phyloP scores from a whole-genome alignment of 2,113 vertebrate genomes.

The Colius striatus region DNA sequence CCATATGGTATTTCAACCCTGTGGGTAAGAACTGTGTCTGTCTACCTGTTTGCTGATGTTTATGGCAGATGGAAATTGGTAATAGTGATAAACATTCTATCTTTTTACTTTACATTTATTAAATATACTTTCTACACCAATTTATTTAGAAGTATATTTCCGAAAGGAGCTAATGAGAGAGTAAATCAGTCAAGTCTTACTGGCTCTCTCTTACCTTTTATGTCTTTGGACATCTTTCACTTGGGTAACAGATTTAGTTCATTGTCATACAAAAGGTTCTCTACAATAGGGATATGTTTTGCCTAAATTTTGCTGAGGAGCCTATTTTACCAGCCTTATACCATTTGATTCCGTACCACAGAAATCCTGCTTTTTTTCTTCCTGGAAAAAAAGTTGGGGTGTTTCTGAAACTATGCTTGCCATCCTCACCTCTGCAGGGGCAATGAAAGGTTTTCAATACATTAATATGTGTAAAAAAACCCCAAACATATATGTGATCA shows the following conservation, averaged over 20 bases:
- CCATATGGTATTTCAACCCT: neutral
- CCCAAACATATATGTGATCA: neutral
- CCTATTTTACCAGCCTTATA: neutral
- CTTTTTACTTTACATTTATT: neutral
- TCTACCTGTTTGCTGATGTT: neutral
- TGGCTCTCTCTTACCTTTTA: neutral
- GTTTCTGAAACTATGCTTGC: neutral
- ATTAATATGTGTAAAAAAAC: neutral
- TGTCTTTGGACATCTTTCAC: neutral
- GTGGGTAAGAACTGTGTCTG: neutral
- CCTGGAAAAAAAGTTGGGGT: neutral
- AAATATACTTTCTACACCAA: neutral
- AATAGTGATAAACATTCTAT: neutral
- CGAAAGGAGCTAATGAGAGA: neutral
- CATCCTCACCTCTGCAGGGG: neutral
- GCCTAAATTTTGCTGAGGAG: neutral
- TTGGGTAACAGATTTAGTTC: neutral
- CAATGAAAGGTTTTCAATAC: neutral
- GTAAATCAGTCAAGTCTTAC: neutral
- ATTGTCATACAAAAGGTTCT: neutral
- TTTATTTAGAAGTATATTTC: neutral
- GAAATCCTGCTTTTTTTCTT: neutral
- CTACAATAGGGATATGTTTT: neutral
- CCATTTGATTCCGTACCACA: neutral
- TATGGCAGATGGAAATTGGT: neutral